Evolutionary conservation across 2,888 invertebrate genomes (phyloP), one percentile per base, ranked within the genome.

Genomic region (Tethea ocularis): DNA sequence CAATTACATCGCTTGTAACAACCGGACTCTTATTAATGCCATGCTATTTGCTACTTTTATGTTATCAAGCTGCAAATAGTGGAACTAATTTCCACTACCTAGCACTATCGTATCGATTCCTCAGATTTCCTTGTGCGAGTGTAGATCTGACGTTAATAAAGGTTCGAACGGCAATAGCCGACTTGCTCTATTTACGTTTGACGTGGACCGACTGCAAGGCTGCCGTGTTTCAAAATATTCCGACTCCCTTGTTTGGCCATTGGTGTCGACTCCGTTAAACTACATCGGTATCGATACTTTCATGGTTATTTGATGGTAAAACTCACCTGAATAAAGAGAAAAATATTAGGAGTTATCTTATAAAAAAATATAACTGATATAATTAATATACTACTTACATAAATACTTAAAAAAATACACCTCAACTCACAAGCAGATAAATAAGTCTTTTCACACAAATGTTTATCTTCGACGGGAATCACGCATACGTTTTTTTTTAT

Each of bases 161-260:
- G 61, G 64, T 68, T 68, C 67, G 57, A 63, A 58, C 64, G 46
- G 56, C 64, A 56, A 60, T 61, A 62, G 57, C 64, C 24, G 52
- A 53, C 55, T 66, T 62, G 65, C 61, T 77, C 70, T 75, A 74
- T 78, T 78, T 74, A 66, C 59, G 70, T 68, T 68, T 71, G 72
- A 70, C 64, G 63, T 58, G 52, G 22, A 66, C 52, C 59, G 63
- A 68, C 63, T 67, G 63, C 65, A 58, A 62, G 58, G 55, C 62
- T 63, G 68, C 62, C 61, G 56, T 63, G 68, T 70, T 77, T 67
- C 62, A 71, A 67, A 72, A 72, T 67, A 62, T 57, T 56, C 61
- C 52, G 2, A 24, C 57, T 17, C 22, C 29, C 53, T 20, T 33
- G 53, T 33, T 53, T 29, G 29, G 20, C 53, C 29, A 2, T 17